phyloP scores from a whole-genome alignment of 2,888 invertebrate species.

The Drosophila kokeensis region DNA sequence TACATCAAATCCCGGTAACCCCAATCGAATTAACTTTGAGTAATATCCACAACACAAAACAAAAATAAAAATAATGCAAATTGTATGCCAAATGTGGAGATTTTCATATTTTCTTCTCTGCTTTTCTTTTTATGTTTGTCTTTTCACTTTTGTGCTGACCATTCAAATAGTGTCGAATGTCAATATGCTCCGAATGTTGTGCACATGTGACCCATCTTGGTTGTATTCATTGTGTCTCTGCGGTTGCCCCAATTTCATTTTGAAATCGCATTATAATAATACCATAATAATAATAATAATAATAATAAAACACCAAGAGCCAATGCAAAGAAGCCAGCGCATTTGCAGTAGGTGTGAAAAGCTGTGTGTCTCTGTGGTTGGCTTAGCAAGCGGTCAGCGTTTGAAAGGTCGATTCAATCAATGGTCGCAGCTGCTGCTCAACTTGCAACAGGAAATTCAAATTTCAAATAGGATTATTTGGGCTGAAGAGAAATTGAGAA shows the following conservation, averaged over 20 bases:
- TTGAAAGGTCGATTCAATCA: slow-evolving; percentile 28
- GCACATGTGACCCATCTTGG: slow-evolving; percentile 58
- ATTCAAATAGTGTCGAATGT: slow-evolving; percentile 53
- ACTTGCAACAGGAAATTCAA: slow-evolving; percentile 50
- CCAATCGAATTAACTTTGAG: slow-evolving; percentile 63
- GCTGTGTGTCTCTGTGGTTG: slow-evolving; percentile 26
- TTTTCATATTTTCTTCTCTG: slow-evolving; percentile 17
- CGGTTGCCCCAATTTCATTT: slow-evolving; percentile 64
- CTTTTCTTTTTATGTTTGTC: slow-evolving; percentile 9
- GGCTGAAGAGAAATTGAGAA: slow-evolving; percentile 16
- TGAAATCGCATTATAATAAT: slow-evolving; percentile 65
- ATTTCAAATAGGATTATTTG: slow-evolving; percentile 63
- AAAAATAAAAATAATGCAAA: slow-evolving; percentile 59
- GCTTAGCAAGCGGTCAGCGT: slow-evolving; percentile 41
- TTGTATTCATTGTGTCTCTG: slow-evolving; percentile 26
- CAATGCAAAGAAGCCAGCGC: slow-evolving; percentile 39
- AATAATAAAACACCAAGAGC: slow-evolving; percentile 53
- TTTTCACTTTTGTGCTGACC: slow-evolving; percentile 56
- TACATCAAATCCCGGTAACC: slow-evolving; percentile 67
- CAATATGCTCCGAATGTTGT: slow-evolving; percentile 26
- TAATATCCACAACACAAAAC: slow-evolving; percentile 36
- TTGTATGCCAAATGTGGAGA: slow-evolving; percentile 70
- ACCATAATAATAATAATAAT: slow-evolving; percentile 54
- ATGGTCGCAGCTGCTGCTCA: slow-evolving; percentile 54
- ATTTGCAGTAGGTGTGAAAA: slow-evolving; percentile 62